Base-by-base conservation (phyloP, 2,113 vertebrate species). In the Myodes glareolus region DNA sequence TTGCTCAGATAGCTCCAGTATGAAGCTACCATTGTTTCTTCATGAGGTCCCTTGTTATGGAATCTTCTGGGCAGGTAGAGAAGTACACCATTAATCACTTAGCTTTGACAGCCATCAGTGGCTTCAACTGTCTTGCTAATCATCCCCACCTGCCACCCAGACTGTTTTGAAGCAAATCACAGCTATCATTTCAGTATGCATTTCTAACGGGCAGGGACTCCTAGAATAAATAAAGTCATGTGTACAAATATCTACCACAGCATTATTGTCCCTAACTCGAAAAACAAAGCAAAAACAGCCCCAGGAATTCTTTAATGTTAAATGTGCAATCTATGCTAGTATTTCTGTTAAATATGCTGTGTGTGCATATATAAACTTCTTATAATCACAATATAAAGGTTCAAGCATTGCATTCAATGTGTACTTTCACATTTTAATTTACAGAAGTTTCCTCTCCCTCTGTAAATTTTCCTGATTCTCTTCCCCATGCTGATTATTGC, bases 141-240 rank as follows among this genome's bases (percentile, higher is more conserved):
- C 72, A 82, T 27, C 23, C 7, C 10, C 12, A 77, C 13, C 25
- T 94, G 70, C 17, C 73, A 33, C 42, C 29, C 1, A 31, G 21
- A 33, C 65, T 88, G 55, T 75, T 91, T 76, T 92, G 93, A 95
- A 97, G 72, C 65, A 88, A 50, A 87, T 78, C 2, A 67, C 27
- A 93, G 58, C 7, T 42, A 87, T 78, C 81, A 58, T 90, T 93
- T 96, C 68, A 80, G 36, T 12, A 25, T 9, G 5, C 7, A 72
- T 87, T 84, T 73, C 47, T 70, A 31, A 67, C 72, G 81, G 42
- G 58, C 5, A 61, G 39, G 36, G 58, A 72, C 29, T 61, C 58
- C 73, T 58, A 89, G 86, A 82, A 73, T 29, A 77, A 63, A 97
- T 36, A 93, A 19, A 96, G 85, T 47, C 8, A 80, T 61, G n/a